Percentiles rank a stretch among this genome's conserved stretches.
Conservation (phyloP, 2,888 invertebrate species). For the Tethea ocularis region DNA sequence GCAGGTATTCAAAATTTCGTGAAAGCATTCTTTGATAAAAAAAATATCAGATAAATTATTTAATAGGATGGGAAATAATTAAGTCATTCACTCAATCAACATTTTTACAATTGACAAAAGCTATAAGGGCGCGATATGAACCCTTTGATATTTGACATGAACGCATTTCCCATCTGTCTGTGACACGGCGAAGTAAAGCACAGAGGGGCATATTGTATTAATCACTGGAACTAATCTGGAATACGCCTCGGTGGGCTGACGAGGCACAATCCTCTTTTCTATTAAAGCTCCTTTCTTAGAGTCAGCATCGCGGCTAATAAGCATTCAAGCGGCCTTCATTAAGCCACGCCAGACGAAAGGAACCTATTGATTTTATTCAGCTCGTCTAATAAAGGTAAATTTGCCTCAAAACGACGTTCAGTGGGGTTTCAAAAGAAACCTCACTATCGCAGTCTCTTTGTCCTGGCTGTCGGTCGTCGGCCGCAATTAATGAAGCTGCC, state of each 20-base stretch:
- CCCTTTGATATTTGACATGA: conserved; percentile 41
- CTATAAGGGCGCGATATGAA: conserved; percentile 33
- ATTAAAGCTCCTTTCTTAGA: conserved; percentile 54
- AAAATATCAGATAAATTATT: conserved; percentile 18
- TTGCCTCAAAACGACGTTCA: conserved; percentile 54
- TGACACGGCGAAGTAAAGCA: conserved; percentile 34
- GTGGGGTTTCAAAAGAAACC: conserved; percentile 59
- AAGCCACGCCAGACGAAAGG: conserved; percentile 54
- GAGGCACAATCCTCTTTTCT: conserved; percentile 55
- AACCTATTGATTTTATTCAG: conserved; percentile 73
- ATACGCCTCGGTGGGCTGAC: conserved; percentile 52
- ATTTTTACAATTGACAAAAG: conserved; percentile 29
- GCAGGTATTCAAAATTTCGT: not conserved
- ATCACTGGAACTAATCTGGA: conserved; percentile 52
- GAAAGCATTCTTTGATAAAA: not conserved
- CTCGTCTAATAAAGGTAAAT: conserved; percentile 67
- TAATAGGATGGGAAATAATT: conserved; percentile 8
- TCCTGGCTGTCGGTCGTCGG: conserved; percentile 37
- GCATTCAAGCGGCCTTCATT: conserved; percentile 70
- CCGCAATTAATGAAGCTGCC: conserved; percentile 54
- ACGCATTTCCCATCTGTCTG: conserved; percentile 36
- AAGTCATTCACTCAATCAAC: conserved; percentile 23
- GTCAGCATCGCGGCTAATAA: conserved; percentile 67
- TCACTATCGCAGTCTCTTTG: conserved; percentile 58
- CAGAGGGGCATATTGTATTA: conserved; percentile 38